These are phyloP conservation scores for Busseola fusca DNA, from an alignment of 2,888 invertebrate genomes.

Conservation along the genomic window DNA sequence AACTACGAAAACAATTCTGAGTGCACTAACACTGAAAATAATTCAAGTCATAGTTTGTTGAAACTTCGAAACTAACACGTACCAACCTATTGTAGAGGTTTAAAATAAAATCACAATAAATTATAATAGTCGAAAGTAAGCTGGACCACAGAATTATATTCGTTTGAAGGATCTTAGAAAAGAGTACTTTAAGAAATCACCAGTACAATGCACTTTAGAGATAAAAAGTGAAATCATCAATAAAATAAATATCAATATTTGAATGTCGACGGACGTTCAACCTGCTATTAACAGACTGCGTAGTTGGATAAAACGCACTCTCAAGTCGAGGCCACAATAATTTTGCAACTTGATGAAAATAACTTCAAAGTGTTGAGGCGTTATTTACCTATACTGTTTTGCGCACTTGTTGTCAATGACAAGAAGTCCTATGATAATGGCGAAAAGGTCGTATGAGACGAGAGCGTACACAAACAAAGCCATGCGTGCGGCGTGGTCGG, in stretches of 20 bases:
- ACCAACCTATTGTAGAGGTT: neutral
- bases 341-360: conserved; percentile 51
- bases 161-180: conserved; percentile 22
- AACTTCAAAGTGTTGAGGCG: conserved; percentile 40
- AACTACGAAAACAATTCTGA: neutral
- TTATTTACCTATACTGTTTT: conserved; percentile 54
- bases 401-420: conserved; percentile 59
- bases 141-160: neutral
- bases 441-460: conserved; percentile 64
- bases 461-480: conserved; percentile 74
- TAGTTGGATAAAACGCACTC: conserved; percentile 50
- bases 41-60: conserved; percentile 1
- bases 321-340: conserved; percentile 32
- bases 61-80: conserved; percentile 2
- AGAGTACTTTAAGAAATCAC: conserved; percentile 15
- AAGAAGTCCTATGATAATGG: conserved; percentile 67
- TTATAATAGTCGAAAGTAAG: neutral
- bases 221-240: conserved; percentile 73
- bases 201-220: conserved; percentile 63
- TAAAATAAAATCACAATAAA: neutral
- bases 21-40: neutral
- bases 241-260: conserved; percentile 70
- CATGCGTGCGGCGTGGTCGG: conserved; percentile 68
- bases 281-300: conserved; percentile 57
- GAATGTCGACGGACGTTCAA: conserved; percentile 72